Evolutionary conservation across 1,140 invertebrate species (phyloP), one percentile per base, ranked within the genome.

Genomic region (Planococcus citri): DNA sequence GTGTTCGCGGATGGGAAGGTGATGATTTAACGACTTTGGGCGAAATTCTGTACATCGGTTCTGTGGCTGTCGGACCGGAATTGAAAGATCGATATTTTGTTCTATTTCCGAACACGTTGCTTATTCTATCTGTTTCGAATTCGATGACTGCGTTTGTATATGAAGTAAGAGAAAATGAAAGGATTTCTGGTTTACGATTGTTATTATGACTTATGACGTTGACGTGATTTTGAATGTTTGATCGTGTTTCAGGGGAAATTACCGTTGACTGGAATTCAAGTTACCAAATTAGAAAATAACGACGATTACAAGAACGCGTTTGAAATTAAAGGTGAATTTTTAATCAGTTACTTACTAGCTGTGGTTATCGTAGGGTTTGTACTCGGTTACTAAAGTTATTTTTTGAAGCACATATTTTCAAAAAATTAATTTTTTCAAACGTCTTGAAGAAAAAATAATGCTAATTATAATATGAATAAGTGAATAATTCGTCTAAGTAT

Each of bases 1-100:
- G 89, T 24, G 90, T 97, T n/a, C 85, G 90, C 72, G 91, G 90
- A 1, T 97, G 94, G 93, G 92, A 96, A 77, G 93, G 93, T n/a
- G 90, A 94, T 73, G 92, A 89, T 75, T 77, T 92, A 21, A 80
- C 81, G 12, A 82, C 82, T 6, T 78, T 94, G 22, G 90, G 89
- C 1, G 87, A 90, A 72, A 88, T 91, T 21, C 80, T 93, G 71
- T 86, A 92, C 73, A 91, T 94, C 83, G 91, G 92, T 22, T 90
- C 91, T 73, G 94, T 89, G 1, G 88, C 89, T 1, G 85, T 94
- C 14, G 87, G 88, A 1, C 83, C 86, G 0, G 86, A 89, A 68
- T 88, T 91, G 73, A 85, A 88, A 75, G 94, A 97, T 76, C 83
- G 94, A 75, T 95, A 97, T 77, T 88, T 97, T 74, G 90, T 97